Evolutionary conservation across 2,113 vertebrate species (phyloP), one percentile per base, ranked within the genome.

Genomic region (Thunnus maccoyii): DNA sequence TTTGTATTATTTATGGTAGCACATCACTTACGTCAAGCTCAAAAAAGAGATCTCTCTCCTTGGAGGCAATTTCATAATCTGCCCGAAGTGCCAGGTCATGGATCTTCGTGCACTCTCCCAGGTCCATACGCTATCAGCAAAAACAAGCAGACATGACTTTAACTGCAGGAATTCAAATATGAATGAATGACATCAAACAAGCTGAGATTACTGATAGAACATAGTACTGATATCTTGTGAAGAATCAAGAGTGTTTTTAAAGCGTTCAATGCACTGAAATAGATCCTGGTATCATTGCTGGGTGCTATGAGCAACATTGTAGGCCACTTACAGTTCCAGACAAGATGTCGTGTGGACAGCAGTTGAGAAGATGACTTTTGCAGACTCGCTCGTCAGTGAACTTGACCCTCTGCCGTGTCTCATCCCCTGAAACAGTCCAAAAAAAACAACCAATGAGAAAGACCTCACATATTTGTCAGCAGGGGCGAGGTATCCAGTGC

Each of bases 281-380:
- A 20, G 0, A 25, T 13, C 25, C 3, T 32, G 10, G 22, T 25
- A 22, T n/a, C 0, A 30, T 18, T 41, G 36, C 50, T 46, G 8
- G 9, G 4, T 15, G 9, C 12, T 54, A 5, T 50, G 27, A 22
- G 18, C 1, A 17, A 46, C 32, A 36, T 17, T 0, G 17, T 3
- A n/a, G 56, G 3, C 9, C 5, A 96, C 97, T 96, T 93, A 99
- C 98, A 72, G 98, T 99, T 95, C 98, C 98, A 47, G 98, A 98
- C 82, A 99, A 95, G 91, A 99, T 99, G 94, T 99, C 98, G 67
- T 99, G 97, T 9, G 98, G 98, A 91, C 98, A 99, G 96, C 98
- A 99, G 93, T 99, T 97, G 91, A 99, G 96, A 6, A 99, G 98
- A 88, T 99, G 98, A 93, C 98, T 99, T 96, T 99, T 99, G 97